Evolutionary conservation across 2,797 vertebrate species (phyloP).

Genomic region (Cirrhinus molitorella): DNA sequence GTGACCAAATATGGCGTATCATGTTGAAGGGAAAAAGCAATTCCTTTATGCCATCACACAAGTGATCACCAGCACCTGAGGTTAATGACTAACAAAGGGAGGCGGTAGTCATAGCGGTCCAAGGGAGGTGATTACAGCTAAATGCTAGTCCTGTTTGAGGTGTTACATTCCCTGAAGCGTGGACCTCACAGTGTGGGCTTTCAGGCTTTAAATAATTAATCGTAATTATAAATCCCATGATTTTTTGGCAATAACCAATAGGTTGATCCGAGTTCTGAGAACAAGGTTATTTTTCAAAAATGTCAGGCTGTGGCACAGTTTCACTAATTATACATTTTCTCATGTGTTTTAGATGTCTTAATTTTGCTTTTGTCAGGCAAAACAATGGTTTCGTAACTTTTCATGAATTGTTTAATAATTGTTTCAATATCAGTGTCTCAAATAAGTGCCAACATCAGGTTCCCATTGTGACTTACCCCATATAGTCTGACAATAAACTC

Average conservation of each 20-base stretch:
- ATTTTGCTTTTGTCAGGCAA: not conserved
- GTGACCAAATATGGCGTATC: conserved; percentile 29
- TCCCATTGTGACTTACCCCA: not conserved
- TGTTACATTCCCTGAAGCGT: not conserved
- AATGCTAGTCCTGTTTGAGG: conserved; percentile 3
- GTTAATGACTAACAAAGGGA: conserved; percentile 44
- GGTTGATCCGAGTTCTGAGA: not conserved
- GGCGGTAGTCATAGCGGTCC: conserved; percentile 16
- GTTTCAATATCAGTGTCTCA: not conserved
- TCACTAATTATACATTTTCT: not conserved
- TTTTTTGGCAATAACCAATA: not conserved
- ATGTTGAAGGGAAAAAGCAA: conserved; percentile 11
- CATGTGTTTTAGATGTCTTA: not conserved
- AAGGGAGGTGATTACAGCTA: conserved; percentile 10
- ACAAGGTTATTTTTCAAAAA: conserved; percentile 5
- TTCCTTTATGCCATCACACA: conserved; percentile 25
- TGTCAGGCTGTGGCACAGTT: not conserved
- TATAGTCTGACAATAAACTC: not conserved
- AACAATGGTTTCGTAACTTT: not conserved
- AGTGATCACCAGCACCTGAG: conserved; percentile 16
- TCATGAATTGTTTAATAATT: conserved; percentile 7
- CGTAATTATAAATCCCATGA: not conserved
- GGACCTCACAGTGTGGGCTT: conserved; percentile 2
- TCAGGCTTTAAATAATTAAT: not conserved
- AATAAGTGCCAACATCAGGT: not conserved